These are phyloP conservation scores for Sphyrna mokarran DNA, from an alignment of 2,113 vertebrate genomes.

Conservation along the genomic window DNA sequence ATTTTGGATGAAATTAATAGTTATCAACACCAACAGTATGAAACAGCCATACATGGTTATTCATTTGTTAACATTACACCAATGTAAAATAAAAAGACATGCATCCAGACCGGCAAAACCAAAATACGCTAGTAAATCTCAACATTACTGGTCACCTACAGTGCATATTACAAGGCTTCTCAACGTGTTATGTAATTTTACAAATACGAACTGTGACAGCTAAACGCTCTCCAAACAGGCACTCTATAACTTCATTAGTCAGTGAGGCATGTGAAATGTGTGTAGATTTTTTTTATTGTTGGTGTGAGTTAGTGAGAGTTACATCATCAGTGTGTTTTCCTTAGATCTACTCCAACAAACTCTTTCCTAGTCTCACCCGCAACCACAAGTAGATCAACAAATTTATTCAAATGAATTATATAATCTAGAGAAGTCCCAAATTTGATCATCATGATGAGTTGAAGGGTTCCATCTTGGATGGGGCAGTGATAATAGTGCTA, in stretches of 20 bases:
- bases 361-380: no score
- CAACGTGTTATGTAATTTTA: background rate
- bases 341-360: background rate
- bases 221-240: background rate
- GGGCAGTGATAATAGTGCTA: background rate
- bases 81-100: background rate
- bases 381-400: background rate
- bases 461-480: no score
- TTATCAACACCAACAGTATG: background rate
- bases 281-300: background rate
- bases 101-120: background rate
- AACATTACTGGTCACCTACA: no score
- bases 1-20: background rate
- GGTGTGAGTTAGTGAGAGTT: background rate
- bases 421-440: background rate
- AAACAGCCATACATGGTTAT: background rate
- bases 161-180: background rate
- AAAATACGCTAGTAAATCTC: background rate
- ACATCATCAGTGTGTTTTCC: background rate
- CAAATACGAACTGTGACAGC: background rate
- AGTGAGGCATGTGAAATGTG: background rate
- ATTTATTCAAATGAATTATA: background rate
- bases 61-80: background rate
- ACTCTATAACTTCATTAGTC: background rate
- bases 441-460: background rate